These are phyloP conservation scores for Triplophysa rosa DNA, from an alignment of 2,113 vertebrate genomes.

Conservation along the genomic window DNA sequence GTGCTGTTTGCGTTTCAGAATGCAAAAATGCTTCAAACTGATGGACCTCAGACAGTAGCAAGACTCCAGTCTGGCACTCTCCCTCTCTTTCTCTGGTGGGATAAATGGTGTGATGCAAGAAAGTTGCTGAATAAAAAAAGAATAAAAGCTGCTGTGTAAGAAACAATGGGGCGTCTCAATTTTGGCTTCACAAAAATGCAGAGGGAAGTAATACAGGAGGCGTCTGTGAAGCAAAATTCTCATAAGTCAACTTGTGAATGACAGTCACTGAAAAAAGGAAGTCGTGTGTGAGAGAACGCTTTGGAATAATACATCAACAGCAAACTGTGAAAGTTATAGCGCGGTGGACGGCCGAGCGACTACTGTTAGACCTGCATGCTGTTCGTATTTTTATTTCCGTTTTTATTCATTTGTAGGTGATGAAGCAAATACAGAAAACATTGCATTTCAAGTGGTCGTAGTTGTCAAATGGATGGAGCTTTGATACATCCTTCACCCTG, in stretches of 20 bases:
- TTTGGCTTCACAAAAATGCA: no score
- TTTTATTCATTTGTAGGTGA: constrained; percentile 5
- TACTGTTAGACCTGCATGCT: background rate
- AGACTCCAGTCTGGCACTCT: no score
- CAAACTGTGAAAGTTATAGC: constrained; percentile 33
- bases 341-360: constrained; percentile 16
- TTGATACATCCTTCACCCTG: background rate
- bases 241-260: constrained; percentile 26
- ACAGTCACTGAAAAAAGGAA: constrained; percentile 12
- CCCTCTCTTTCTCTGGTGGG: no score
- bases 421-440: constrained; percentile 14
- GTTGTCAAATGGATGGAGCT: background rate
- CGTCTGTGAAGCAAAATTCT: constrained; percentile 7
- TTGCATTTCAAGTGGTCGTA: constrained; percentile 6
- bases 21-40: no score
- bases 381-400: constrained; percentile 2
- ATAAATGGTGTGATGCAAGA: no score
- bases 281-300: constrained; percentile 28
- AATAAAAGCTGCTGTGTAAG: no score
- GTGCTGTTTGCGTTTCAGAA: no score
- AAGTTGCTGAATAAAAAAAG: no score
- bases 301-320: constrained; percentile 33
- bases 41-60: no score
- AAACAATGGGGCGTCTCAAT: no score
- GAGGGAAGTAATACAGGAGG: background rate